Base-by-base conservation (phyloP, 2,797 vertebrate species). In the Apodemus agrarius region DNA sequence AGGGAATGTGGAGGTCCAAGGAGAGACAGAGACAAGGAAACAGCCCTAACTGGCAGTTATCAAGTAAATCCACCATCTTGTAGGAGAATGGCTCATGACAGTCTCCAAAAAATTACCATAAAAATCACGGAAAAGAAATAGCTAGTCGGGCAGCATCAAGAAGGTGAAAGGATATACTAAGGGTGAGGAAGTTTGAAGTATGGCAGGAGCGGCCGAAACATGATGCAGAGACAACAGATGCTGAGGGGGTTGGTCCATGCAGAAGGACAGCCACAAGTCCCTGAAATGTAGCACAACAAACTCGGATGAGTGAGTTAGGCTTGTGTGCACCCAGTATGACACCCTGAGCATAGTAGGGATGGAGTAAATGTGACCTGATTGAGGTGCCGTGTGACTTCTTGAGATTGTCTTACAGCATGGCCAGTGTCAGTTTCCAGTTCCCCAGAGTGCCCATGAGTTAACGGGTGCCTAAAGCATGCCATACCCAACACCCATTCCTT, bases 401-500 rank as follows among this genome's bases (percentile, higher is more conserved):
- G 80, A 89, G 57, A 75, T 94, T 89, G 54, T 93, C 61, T 92
- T 86, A 82, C 0, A 89, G 52, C 67, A 43, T 16, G 9, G 14
- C 12, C 19, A 72, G 76, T 49, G 40, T 97, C 89, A 90, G 26
- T 34, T 13, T 96, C 76, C 40, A 26, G 34, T 57, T 78, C 76
- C 76, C 81, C 19, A 16, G 90, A 89, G 74, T 65, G 82, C 29
- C 5, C 49, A 16, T 1, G n/a, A 57, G 29, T 12, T 67, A 54
- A 37, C 40, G 24, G 79, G 29, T 75, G 49, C 83, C 95, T 85
- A 86, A 95, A 79, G 90, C 89, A 92, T n/a, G 54, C 78, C 79
- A 92, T 91, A 93, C 78, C 81, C 67, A 93, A 67, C 63, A 65
- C 79, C 84, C 54, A 22, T 72, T 92, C 96, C 61, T 89, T 95